A percentile compares a stretch with the other conserved stretches of the same genome.
phyloP scores from a whole-genome alignment of 2,888 invertebrate genomes.

The Cephus sareptanus region DNA sequence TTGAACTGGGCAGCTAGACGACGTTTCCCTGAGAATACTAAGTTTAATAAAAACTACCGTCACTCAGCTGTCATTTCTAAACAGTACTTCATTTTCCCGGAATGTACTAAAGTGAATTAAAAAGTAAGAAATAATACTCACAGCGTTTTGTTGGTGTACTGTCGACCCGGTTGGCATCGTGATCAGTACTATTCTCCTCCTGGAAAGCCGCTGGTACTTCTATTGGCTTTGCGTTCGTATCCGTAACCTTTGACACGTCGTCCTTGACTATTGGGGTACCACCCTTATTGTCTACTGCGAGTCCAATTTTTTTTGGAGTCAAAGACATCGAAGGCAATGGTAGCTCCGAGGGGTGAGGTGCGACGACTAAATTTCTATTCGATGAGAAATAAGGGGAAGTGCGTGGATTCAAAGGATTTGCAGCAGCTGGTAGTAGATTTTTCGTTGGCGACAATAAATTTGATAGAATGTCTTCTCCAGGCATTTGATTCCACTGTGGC shows the following conservation, averaged over 20 bases:
- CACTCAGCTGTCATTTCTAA: not conserved
- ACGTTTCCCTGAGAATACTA: constrained; percentile 62
- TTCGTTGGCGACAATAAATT: constrained; percentile 59
- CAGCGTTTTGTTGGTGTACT: constrained; percentile 53
- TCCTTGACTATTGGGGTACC: not conserved
- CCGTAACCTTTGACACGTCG: not conserved
- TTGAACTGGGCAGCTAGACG: constrained; percentile 67
- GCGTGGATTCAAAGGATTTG: constrained; percentile 58
- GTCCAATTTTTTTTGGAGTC: constrained; percentile 47
- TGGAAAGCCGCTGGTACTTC: not conserved
- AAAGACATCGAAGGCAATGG: constrained; percentile 59
- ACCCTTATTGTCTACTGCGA: not conserved
- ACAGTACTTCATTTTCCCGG: not conserved
- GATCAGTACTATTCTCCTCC: constrained; percentile 37
- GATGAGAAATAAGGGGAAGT: constrained; percentile 54
- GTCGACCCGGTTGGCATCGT: constrained; percentile 40
- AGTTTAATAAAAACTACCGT: constrained; percentile 8
- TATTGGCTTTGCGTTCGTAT: not conserved
- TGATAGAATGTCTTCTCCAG: constrained; percentile 37
- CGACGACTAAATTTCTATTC: constrained; percentile 49
- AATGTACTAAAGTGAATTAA: not conserved
- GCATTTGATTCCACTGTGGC: constrained; percentile 52
- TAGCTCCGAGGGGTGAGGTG: constrained; percentile 62
- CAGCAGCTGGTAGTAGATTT: constrained; percentile 55
- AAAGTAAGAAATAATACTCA: constrained; percentile 32